phyloP scores from a whole-genome alignment of 2,113 vertebrate species.

The Podarcis muralis region DNA sequence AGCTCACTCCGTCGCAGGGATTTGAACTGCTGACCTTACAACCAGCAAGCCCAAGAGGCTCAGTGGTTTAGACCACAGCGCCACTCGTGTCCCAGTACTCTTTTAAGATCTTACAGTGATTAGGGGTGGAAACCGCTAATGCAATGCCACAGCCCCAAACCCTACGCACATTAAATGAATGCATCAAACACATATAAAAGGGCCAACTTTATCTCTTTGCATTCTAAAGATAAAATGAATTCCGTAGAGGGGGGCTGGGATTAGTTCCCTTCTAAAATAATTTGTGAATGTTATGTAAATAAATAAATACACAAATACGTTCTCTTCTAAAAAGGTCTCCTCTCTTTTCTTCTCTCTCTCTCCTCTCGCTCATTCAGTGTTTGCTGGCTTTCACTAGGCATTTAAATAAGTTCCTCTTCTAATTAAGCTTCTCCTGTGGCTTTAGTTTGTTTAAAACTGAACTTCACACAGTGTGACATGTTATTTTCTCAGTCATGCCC shows the following conservation, averaged over 20 bases:
- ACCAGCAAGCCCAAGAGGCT: too few species aligned
- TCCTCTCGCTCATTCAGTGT: background rate
- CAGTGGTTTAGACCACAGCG: too few species aligned
- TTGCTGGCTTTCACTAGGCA: background rate
- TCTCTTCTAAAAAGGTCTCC: background rate
- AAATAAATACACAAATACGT: background rate
- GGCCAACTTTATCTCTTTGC: background rate
- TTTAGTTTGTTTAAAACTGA: constrained; percentile 24
- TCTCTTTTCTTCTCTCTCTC: background rate
- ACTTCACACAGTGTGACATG: constrained; percentile 8
- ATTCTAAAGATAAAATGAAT: background rate
- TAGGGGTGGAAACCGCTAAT: background rate
- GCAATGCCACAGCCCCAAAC: background rate
- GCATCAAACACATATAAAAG: background rate
- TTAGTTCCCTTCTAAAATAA: background rate
- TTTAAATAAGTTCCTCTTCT: constrained; percentile 21
- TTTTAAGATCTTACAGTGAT: background rate
- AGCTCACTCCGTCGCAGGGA: too few species aligned
- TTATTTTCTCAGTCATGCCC: constrained; percentile 9
- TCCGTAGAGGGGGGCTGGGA: background rate
- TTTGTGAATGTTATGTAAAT: background rate
- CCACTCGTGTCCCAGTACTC: too few species aligned
- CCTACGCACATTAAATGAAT: background rate
- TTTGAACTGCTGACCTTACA: too few species aligned
- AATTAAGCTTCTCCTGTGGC: constrained; percentile 19